Conservation (phyloP, 2,113 vertebrate species). For the Varanus komodoensis region DNA sequence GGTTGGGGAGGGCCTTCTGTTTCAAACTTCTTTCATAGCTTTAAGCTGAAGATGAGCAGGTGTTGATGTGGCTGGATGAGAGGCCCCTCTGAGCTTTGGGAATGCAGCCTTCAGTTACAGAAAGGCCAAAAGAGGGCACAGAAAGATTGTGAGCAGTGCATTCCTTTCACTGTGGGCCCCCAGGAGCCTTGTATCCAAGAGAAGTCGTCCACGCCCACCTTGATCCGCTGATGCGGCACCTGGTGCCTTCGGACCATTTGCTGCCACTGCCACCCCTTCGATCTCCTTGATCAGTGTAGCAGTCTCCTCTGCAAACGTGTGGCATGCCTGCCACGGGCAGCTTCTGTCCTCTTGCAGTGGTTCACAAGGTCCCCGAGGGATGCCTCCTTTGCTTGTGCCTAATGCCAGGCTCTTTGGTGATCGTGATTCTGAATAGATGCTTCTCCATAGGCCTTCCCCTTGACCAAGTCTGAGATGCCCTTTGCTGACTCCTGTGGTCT, state of each 20-base stretch:
- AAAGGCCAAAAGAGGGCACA: background rate
- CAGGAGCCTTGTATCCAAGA: background rate
- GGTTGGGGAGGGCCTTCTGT: background rate
- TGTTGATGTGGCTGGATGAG: background rate
- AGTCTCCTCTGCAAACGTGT: background rate
- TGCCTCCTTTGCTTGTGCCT: background rate
- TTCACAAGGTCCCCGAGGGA: too few species aligned
- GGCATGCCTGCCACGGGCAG: too few species aligned
- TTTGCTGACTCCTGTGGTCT: constrained; percentile 54
- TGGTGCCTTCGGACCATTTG: background rate
- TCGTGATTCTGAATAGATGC: background rate
- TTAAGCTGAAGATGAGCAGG: background rate
- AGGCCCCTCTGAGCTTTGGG: background rate
- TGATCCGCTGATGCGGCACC: background rate
- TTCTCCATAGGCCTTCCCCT: background rate
- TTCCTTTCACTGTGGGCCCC: background rate
- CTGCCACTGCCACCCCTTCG: accelerated
- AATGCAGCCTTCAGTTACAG: background rate
- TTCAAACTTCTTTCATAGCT: background rate
- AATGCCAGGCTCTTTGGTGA: background rate
- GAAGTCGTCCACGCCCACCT: background rate
- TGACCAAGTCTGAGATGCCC: accelerated
- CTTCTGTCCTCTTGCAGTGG: too few species aligned
- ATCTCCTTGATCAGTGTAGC: background rate
- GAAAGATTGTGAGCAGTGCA: background rate